These are phyloP conservation scores for Mercenaria mercenaria DNA, from an alignment of 1,140 invertebrate genomes.

Conservation along the genomic window DNA sequence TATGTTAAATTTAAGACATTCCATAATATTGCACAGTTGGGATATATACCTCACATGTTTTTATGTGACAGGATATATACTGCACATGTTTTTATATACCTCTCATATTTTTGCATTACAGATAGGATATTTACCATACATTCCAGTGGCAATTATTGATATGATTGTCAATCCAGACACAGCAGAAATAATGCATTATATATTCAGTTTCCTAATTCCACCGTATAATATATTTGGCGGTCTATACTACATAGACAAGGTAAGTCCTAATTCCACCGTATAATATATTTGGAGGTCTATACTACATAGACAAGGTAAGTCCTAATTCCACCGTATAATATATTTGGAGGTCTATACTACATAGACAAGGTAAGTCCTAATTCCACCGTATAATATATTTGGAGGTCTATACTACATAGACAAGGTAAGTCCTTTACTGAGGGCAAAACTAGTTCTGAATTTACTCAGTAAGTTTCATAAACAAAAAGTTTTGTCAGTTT, in stretches of 20 bases:
- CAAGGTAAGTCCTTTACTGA: constrained; percentile 74
- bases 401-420: constrained; percentile 90
- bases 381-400: constrained; percentile 77
- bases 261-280: constrained; percentile 76
- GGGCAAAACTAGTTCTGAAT: no score
- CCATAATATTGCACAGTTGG: no score
- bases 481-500: no score
- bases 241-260: constrained; percentile 90
- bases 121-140: constrained; percentile 91
- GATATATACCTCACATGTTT: no score
- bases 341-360: constrained; percentile 89
- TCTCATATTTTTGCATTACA: constrained; percentile 33
- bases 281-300: constrained; percentile 86
- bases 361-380: constrained; percentile 86
- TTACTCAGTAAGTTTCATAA: no score
- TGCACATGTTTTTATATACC: no score
- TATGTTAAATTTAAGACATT: no score
- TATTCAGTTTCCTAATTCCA: constrained; percentile 72
- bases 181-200: constrained; percentile 70
- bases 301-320: constrained; percentile 88
- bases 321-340: constrained; percentile 74
- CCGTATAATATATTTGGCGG: constrained; percentile 79
- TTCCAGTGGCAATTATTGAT: constrained; percentile 88
- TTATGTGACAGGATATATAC: no score
- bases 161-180: constrained; percentile 31